A percentile compares a stretch with the other conserved stretches of the same genome.
These are phyloP conservation scores for Thymelicus lineola DNA, from an alignment of 2,888 invertebrate genomes.

Conservation along the genomic window DNA sequence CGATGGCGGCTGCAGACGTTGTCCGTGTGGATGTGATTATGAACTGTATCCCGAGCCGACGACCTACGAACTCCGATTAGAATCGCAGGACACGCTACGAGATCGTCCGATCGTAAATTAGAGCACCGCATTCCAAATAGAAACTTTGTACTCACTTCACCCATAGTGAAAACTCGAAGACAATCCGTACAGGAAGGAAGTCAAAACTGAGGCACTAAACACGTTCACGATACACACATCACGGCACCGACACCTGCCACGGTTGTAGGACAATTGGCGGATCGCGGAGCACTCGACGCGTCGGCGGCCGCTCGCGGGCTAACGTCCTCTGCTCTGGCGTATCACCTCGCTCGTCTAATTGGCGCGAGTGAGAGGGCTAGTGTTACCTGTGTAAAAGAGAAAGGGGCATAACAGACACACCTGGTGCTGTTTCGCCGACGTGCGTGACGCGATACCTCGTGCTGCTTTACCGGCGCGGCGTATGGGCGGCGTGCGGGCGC, in stretches of 20 bases:
- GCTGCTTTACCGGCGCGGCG: slow-evolving; percentile 57
- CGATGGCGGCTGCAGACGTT: slow-evolving; percentile 31
- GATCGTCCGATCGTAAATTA: slow-evolving; percentile 58
- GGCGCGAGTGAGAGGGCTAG: slow-evolving; percentile 65
- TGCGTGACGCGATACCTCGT: slow-evolving; percentile 19
- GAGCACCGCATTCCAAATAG: slow-evolving; percentile 64
- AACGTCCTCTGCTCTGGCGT: slow-evolving; percentile 65
- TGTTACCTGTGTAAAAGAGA: slow-evolving; percentile 67
- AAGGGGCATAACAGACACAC: slow-evolving; percentile 57
- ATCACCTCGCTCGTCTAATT: slow-evolving; percentile 53
- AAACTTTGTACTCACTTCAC: slow-evolving; percentile 74
- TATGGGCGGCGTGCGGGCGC: slow-evolving; percentile 48
- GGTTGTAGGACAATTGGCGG: slow-evolving; percentile 51
- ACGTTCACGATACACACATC: slow-evolving; percentile 71
- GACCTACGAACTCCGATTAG: slow-evolving; percentile 75
- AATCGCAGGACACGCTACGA: slow-evolving; percentile 60
- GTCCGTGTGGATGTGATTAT: slow-evolving; percentile 35
- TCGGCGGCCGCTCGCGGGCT: slow-evolving; percentile 71
- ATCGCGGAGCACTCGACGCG: slow-evolving; percentile 56
- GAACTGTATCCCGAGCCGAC: slow-evolving; percentile 60
- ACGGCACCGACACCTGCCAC: slow-evolving; percentile 70
- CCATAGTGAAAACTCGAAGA: slow-evolving; percentile 65
- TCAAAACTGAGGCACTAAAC: slow-evolving; percentile 55
- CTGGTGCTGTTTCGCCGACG: slow-evolving; percentile 67
- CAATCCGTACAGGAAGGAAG: slow-evolving; percentile 58